A percentile compares a stretch with the other conserved stretches of the same genome.
phyloP scores from a whole-genome alignment of 2,888 invertebrate species.

The Watsonalla binaria region DNA sequence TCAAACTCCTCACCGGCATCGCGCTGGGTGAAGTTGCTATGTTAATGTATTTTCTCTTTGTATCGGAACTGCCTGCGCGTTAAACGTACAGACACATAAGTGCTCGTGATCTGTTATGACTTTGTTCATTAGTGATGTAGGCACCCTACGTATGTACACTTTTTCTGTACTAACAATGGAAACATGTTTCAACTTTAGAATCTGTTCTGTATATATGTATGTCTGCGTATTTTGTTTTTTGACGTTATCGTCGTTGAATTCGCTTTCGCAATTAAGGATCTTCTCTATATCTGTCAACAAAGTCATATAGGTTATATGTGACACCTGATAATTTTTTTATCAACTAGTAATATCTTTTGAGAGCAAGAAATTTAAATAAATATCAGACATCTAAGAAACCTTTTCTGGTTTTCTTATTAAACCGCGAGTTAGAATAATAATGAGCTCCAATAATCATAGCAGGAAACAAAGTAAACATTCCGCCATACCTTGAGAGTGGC shows the following conservation, averaged over 20 bases:
- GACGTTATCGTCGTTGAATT: too few species aligned
- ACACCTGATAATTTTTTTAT: too few species aligned
- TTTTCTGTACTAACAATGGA: too few species aligned
- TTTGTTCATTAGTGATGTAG: not conserved
- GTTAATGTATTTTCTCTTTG: slow-evolving; percentile 76
- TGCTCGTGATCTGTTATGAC: not conserved
- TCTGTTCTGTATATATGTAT: too few species aligned
- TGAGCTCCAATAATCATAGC: slow-evolving; percentile 45
- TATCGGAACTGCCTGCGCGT: slow-evolving; percentile 60
- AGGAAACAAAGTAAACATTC: slow-evolving; percentile 66
- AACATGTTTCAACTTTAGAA: too few species aligned
- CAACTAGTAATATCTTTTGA: too few species aligned
- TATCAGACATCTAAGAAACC: slow-evolving; percentile 12
- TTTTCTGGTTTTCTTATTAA: slow-evolving; percentile 26
- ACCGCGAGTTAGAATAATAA: slow-evolving; percentile 40
- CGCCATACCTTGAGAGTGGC: slow-evolving; percentile 38
- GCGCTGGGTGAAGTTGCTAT: slow-evolving; percentile 58
- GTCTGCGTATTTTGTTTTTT: too few species aligned
- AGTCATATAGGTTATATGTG: too few species aligned
- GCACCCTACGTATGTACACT: not conserved
- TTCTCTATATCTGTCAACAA: too few species aligned
- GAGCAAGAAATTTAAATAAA: too few species aligned
- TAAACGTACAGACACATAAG: slow-evolving; percentile 37
- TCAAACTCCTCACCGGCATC: slow-evolving; percentile 58
- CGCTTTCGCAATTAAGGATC: too few species aligned